These are phyloP conservation scores for Craniophora ligustri DNA, from an alignment of 2,888 invertebrate species.

Conservation along the genomic window DNA sequence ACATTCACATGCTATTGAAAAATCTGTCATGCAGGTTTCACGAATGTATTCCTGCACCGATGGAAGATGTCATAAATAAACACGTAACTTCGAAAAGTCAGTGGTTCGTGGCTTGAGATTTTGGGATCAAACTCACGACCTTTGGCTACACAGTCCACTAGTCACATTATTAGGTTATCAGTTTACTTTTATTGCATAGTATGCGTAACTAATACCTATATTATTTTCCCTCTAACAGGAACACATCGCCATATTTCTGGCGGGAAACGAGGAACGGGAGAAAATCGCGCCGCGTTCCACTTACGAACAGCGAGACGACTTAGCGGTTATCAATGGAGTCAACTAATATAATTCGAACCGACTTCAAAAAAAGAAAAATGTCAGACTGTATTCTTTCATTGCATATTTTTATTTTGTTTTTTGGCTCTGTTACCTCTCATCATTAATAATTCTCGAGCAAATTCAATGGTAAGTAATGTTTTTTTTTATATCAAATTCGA, in stretches of 20 bases:
- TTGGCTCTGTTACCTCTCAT: not conserved
- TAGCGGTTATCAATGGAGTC: conserved; percentile 81
- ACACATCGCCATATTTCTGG: conserved; percentile 90
- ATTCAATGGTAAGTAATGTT: too few relatives aligned
- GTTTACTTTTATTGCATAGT: too few relatives aligned
- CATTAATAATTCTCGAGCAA: not conserved
- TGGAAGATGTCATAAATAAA: too few relatives aligned
- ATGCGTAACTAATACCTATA: not conserved
- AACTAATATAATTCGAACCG: conserved; percentile 60
- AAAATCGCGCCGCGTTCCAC: conserved; percentile 85
- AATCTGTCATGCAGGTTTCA: too few relatives aligned
- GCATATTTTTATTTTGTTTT: not conserved
- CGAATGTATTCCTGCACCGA: too few relatives aligned
- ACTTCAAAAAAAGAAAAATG: not conserved
- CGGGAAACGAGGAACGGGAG: conserved; percentile 90
- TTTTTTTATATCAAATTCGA: too few relatives aligned
- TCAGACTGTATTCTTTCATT: not conserved
- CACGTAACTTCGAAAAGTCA: too few relatives aligned
- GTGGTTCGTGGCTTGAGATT: too few relatives aligned
- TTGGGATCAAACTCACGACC: too few relatives aligned
- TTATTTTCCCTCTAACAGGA: conserved; percentile 79
- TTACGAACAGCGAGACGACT: conserved; percentile 78
- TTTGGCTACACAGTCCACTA: too few relatives aligned
- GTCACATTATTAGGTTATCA: too few relatives aligned
- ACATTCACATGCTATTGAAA: too few relatives aligned